Conservation (phyloP, 2,113 vertebrate genomes). For the Psittacus erithacus region DNA sequence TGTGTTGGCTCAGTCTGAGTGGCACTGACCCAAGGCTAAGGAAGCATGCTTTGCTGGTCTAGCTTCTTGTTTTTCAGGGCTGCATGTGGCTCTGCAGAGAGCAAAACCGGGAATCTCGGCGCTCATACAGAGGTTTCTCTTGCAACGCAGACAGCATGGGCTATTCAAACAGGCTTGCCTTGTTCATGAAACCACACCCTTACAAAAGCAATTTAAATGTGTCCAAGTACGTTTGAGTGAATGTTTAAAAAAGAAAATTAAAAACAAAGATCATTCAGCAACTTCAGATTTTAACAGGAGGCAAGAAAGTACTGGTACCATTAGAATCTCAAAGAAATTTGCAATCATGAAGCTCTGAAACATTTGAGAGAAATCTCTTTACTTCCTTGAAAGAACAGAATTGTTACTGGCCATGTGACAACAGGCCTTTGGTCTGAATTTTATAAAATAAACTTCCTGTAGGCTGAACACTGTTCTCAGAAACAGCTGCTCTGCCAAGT, state of each 20-base stretch:
- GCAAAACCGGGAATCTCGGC: not conserved
- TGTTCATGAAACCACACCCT: not conserved
- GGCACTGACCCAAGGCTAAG: not conserved
- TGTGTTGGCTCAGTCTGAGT: not conserved
- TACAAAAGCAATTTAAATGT: rapidly evolving
- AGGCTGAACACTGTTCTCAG: not conserved
- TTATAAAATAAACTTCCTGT: not conserved
- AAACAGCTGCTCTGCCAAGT: not conserved
- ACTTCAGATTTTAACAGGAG: not conserved
- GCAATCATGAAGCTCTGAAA: not conserved
- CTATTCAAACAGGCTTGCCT: not conserved
- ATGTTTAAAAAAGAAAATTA: not conserved
- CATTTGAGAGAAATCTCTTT: not conserved
- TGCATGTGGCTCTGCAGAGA: not conserved
- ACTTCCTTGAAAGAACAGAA: not conserved
- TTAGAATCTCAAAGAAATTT: not conserved
- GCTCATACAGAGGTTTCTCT: not conserved
- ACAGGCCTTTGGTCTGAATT: not conserved
- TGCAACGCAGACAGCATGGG: not conserved
- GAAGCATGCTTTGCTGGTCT: not conserved
- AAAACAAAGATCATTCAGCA: not conserved
- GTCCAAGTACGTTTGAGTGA: not conserved
- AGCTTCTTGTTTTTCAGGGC: not conserved
- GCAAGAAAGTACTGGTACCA: not conserved
- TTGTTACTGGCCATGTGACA: not conserved